Base-by-base conservation (phyloP, 2,888 invertebrate species). In the Congeria kusceri region DNA sequence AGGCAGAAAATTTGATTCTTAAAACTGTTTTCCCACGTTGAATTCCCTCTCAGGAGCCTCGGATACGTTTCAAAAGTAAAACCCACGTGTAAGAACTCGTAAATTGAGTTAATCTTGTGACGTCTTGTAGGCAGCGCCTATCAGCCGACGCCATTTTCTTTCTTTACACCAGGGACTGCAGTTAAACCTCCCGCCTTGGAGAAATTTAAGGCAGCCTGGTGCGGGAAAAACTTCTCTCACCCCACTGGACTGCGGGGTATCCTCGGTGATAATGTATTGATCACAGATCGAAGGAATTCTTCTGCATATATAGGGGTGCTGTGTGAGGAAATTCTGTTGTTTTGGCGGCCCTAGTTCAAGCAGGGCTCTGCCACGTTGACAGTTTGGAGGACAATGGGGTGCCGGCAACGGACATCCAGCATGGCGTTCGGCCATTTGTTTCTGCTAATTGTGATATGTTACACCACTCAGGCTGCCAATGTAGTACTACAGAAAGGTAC, bases 401-500 rank as follows among this genome's bases (percentile, higher is more conserved):
- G 20, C 53, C 53, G 25, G 3, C 2, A 4, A 53, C 64, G 65
- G 65, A 73, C 68, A 61, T 65, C 46, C 53, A 64, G 27, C 47
- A 67, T 77, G 64, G 57, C 27, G 56, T 25, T 61, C 9, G 2
- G 20, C 53, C n/a, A 72, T 20, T 68, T 68, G 23, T 57, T 76
- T 53, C 66, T 67, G 53, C 58, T 80, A 56, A 68, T 67, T 59
- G 56, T 68, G 65, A 57, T 69, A 57, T 57, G 71, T 39, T 39
- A 46, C 18, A 29, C 56, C 18, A 56, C 66, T 53, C 63, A 58
- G 57, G 47, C 73, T 3, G 77, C 65, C 9, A 73, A 80, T 76
- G 64, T 59, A 23, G 32, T 44, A 28, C 61, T 80, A 47, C 53
- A 63, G 25, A n/a, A 57, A 68, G 80, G 80, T 80, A 80, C 25